Evolutionary conservation across 2,888 invertebrate species (phyloP).

Genomic region (Drosophila picticornis): DNA sequence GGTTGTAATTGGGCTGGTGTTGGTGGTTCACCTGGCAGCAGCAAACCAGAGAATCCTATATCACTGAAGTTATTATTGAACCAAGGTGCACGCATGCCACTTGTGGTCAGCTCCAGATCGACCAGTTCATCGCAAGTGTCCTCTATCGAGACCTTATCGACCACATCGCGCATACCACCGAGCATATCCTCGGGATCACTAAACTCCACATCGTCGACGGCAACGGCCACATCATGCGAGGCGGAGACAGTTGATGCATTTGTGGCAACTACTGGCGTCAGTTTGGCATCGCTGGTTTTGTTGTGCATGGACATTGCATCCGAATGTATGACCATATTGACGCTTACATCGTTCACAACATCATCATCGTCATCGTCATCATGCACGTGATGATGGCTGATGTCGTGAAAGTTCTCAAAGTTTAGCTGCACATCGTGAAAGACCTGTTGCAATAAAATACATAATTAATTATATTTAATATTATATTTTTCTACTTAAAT

Average conservation of each 20-base stretch:
- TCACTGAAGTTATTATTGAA: constrained; percentile 77
- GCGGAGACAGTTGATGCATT: constrained; percentile 25
- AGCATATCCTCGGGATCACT: constrained; percentile 94
- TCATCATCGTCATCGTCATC: constrained; percentile 51
- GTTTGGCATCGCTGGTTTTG: constrained; percentile 46
- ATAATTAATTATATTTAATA: no score
- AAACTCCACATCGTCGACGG: constrained; percentile 88
- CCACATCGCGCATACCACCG: constrained; percentile 93
- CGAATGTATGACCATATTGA: constrained; percentile 69
- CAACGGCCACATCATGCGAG: constrained; percentile 46
- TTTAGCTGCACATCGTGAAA: constrained; percentile 83
- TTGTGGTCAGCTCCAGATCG: constrained; percentile 78
- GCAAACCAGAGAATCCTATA: constrained; percentile 71
- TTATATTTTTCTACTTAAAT: not conserved
- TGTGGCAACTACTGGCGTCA: constrained; percentile 37
- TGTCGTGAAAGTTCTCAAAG: constrained; percentile 80
- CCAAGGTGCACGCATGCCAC: constrained; percentile 77
- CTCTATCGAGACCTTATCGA: constrained; percentile 86
- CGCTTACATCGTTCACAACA: constrained; percentile 59
- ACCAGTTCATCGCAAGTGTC: constrained; percentile 85
- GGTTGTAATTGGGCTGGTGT: constrained; percentile 33
- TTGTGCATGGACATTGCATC: constrained; percentile 53
- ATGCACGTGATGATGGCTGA: constrained; percentile 35
- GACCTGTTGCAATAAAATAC: constrained; percentile 66
- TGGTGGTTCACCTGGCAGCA: constrained; percentile 68